These are phyloP conservation scores for Pogonophryne albipinna DNA, from an alignment of 2,797 vertebrate species.

Conservation along the genomic window DNA sequence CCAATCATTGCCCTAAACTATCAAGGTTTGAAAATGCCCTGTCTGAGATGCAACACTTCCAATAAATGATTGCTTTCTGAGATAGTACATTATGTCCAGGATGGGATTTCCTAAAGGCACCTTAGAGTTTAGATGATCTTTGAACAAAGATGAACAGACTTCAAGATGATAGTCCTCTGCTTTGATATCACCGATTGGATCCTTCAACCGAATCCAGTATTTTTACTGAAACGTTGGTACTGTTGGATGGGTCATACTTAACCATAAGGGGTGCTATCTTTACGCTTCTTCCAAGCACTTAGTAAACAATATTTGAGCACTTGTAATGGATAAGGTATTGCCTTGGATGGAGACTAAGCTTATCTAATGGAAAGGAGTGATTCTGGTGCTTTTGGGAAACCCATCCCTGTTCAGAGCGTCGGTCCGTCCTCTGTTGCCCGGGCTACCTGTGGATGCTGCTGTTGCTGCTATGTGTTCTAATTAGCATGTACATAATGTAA, in stretches of 20 bases:
- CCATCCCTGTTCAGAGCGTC: slow-evolving; percentile 57
- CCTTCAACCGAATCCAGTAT: slow-evolving; percentile 48
- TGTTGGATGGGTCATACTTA: slow-evolving; percentile 53
- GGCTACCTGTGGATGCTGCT: slow-evolving; percentile 84
- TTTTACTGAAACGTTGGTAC: slow-evolving; percentile 64
- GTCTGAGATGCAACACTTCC: slow-evolving; percentile 50
- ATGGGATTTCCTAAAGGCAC: slow-evolving; percentile 77
- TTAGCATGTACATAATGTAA: slow-evolving; percentile 96
- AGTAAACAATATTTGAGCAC: slow-evolving; percentile 73
- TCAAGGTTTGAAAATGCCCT: slow-evolving; percentile 39
- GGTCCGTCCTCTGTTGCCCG: slow-evolving; percentile 63
- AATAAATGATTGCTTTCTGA: slow-evolving; percentile 53
- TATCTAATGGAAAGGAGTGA: slow-evolving; percentile 35
- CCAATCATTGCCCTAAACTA: slow-evolving; percentile 42
- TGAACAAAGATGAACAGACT: slow-evolving; percentile 40
- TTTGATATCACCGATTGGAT: slow-evolving; percentile 52
- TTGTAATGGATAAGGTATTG: slow-evolving; percentile 66
- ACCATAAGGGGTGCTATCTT: slow-evolving; percentile 40
- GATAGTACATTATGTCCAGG: slow-evolving; percentile 40
- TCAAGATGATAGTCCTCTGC: slow-evolving; percentile 44
- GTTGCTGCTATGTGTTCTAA: slow-evolving; percentile 85
- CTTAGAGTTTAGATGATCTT: slow-evolving; percentile 43
- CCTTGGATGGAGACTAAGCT: slow-evolving; percentile 58
- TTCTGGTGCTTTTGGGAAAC: slow-evolving; percentile 77
- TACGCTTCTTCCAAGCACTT: slow-evolving; percentile 67